Evolutionary conservation across 2,888 invertebrate species (phyloP).

Genomic region (Plebejus melissa): DNA sequence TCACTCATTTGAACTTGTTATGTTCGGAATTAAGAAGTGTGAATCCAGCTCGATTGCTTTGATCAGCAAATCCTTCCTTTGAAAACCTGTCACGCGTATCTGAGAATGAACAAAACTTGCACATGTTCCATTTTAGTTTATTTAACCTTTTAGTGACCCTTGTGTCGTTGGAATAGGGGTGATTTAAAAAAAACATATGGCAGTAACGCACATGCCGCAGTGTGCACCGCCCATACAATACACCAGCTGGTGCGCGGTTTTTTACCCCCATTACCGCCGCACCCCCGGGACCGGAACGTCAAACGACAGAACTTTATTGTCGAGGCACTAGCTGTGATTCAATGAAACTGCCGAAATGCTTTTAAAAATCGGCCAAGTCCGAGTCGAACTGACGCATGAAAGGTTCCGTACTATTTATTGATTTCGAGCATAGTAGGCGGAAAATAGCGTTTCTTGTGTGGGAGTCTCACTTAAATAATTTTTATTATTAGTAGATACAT

Average conservation of each 20-base stretch:
- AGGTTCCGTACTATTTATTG: no score
- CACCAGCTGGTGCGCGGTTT: constrained; percentile 23
- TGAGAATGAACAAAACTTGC: neutral
- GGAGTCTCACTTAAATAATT: no score
- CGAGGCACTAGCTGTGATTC: constrained; percentile 7
- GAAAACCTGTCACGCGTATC: neutral
- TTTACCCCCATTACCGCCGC: constrained; percentile 13
- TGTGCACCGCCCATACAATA: neutral
- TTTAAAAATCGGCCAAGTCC: neutral
- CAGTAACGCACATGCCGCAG: constrained; percentile 6
- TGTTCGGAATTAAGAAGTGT: neutral
- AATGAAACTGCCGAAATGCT: constrained; percentile 19
- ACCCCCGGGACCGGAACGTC: neutral
- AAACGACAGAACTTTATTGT: constrained; percentile 23
- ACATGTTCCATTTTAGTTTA: neutral
- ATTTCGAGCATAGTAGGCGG: no score
- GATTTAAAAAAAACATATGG: neutral
- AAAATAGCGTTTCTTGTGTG: no score
- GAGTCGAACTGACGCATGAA: no score
- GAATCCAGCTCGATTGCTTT: neutral
- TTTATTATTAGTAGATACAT: no score
- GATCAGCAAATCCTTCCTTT: neutral
- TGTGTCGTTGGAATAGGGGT: neutral
- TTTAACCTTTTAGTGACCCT: neutral
- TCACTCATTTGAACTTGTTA: neutral